Percentiles rank a stretch among this genome's conserved stretches.
Conservation (phyloP, 2,888 invertebrate species). For the Leptinotarsa tumamoca region DNA sequence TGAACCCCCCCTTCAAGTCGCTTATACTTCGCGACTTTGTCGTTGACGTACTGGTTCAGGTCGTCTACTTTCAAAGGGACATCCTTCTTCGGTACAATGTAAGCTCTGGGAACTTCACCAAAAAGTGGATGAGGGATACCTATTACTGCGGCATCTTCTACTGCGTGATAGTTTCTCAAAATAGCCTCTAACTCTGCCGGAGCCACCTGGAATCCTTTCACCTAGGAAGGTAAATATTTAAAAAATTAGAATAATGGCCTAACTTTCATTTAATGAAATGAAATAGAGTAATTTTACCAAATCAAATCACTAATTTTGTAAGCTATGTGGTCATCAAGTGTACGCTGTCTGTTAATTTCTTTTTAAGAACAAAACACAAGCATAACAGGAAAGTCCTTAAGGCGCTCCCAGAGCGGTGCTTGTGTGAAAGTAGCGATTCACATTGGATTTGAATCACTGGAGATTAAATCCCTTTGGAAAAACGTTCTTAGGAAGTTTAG, state of each 20-base stretch:
- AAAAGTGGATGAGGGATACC: slow-evolving; percentile 76
- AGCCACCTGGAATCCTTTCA: slow-evolving; percentile 74
- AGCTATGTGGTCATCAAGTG: too few species aligned
- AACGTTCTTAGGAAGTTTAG: too few species aligned
- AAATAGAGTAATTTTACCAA: slow-evolving; percentile 35
- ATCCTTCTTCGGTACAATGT: slow-evolving; percentile 68
- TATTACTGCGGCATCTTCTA: slow-evolving; percentile 86
- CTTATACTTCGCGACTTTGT: slow-evolving; percentile 82
- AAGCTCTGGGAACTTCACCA: slow-evolving; percentile 84
- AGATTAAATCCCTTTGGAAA: too few species aligned
- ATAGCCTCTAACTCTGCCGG: slow-evolving; percentile 89
- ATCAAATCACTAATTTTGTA: too few species aligned
- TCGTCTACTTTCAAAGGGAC: slow-evolving; percentile 15
- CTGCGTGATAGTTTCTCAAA: slow-evolving; percentile 77
- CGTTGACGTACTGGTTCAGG: slow-evolving; percentile 23
- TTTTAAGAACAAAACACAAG: too few species aligned
- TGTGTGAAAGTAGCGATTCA: too few species aligned
- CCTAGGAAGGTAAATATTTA: slow-evolving; percentile 19
- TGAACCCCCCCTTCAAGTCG: slow-evolving; percentile 72
- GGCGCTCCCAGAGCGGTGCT: too few species aligned
- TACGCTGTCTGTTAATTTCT: too few species aligned
- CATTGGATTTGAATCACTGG: too few species aligned
- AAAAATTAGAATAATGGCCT: slow-evolving; percentile 64
- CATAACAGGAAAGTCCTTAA: too few species aligned
- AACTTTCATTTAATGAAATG: slow-evolving; percentile 72